Conservation (phyloP, 2,888 invertebrate species). For the Rutpela maculata region DNA sequence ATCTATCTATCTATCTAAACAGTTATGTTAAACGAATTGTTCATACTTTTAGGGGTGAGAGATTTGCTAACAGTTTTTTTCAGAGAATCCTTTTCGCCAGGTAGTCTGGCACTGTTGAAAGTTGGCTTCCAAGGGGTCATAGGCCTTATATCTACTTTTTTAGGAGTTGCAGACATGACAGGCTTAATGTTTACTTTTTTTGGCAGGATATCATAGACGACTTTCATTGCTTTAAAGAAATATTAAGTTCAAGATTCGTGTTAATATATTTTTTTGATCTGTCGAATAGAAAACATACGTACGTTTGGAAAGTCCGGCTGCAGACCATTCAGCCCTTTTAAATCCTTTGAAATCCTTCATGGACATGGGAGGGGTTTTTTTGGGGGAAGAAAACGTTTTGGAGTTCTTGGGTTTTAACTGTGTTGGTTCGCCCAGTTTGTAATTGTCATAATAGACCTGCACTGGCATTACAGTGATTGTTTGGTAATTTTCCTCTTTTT, state of each 20-base stretch:
- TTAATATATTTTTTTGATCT: background rate
- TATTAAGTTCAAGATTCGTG: background rate
- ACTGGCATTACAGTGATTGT: constrained; percentile 63
- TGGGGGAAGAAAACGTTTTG: constrained; percentile 10
- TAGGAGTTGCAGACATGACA: background rate
- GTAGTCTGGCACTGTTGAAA: background rate
- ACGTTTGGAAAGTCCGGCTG: constrained; percentile 46
- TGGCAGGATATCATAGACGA: constrained; percentile 50
- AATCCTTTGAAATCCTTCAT: constrained; percentile 51
- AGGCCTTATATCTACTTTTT: constrained; percentile 31
- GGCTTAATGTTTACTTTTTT: constrained; percentile 32
- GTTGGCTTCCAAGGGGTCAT: background rate
- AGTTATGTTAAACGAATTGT: background rate
- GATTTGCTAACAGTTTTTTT: constrained; percentile 36
- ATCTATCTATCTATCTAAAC: too few relatives aligned
- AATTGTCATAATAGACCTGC: constrained; percentile 62
- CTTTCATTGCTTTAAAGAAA: constrained; percentile 51
- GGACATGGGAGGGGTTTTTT: constrained; percentile 46
- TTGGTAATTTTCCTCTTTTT: constrained; percentile 39
- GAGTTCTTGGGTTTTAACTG: constrained; percentile 22
- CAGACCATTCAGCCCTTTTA: constrained; percentile 52
- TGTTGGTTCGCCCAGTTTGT: constrained; percentile 24
- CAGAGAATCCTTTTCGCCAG: background rate
- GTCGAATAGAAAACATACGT: background rate
- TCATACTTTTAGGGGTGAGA: constrained; percentile 42